These are phyloP conservation scores for Etia nguti DNA, from an alignment of 2,113 vertebrate species.

Conservation along the genomic window DNA sequence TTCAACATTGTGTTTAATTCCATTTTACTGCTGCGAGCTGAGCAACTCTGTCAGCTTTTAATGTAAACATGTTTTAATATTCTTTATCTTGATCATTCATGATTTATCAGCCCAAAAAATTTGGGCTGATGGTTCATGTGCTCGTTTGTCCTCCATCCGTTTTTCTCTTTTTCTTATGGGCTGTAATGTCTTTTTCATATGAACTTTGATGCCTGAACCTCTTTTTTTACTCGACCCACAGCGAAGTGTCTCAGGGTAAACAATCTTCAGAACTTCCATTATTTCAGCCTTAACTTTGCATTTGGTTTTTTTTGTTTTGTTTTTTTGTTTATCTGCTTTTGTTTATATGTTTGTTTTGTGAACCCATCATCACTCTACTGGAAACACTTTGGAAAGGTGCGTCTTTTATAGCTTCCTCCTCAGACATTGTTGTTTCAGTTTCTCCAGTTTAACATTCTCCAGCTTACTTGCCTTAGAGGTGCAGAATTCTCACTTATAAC, in stretches of 20 bases:
- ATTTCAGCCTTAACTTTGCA: background rate
- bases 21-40: background rate
- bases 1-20: background rate
- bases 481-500: background rate
- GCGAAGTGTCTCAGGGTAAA: fast-evolving
- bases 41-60: background rate
- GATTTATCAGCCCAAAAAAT: too few species aligned
- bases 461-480: background rate
- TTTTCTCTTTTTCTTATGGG: background rate
- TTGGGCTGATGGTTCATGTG: background rate
- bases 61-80: background rate
- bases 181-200: background rate
- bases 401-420: background rate
- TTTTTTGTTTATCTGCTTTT: background rate
- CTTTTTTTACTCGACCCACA: background rate
- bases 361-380: background rate
- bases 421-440: background rate
- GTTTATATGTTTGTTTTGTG: background rate
- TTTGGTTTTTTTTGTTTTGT: background rate
- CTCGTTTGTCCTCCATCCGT: background rate
- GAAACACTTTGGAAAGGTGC: background rate
- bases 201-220: background rate
- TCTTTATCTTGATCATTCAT: background rate
- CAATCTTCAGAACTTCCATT: background rate
- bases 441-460: background rate